These are phyloP conservation scores for Mustela nigripes DNA, from an alignment of 2,113 vertebrate species.

Conservation along the genomic window DNA sequence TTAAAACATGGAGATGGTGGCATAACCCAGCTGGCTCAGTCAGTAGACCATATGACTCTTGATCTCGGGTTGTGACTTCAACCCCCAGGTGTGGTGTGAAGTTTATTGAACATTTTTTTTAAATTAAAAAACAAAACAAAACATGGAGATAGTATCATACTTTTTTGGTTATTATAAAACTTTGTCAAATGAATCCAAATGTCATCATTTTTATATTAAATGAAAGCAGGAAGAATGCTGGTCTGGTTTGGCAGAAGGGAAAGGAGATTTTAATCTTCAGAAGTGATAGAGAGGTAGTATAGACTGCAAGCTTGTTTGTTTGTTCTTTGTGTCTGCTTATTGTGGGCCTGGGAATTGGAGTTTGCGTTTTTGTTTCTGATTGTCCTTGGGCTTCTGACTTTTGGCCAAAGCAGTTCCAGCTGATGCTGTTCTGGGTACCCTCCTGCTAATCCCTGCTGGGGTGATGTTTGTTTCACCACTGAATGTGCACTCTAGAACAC, in stretches of 20 bases:
- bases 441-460: not conserved
- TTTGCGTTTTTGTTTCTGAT: not conserved
- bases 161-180: not conserved
- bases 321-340: not conserved
- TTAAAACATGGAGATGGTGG: not conserved
- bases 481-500: not conserved
- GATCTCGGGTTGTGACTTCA: not conserved
- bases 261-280: not conserved
- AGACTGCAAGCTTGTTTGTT: not conserved
- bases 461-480: not conserved
- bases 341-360: not conserved
- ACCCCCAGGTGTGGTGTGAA: not conserved
- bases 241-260: not conserved
- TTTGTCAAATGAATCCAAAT: not conserved
- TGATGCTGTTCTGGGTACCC: not conserved
- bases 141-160: not conserved
- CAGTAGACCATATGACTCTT: not conserved
- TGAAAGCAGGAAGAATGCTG: not conserved
- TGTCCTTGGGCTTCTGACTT: not conserved
- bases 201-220: not conserved
- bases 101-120: not conserved
- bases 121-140: not conserved
- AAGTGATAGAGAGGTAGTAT: not conserved
- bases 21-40: not conserved
- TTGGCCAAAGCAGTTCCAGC: not conserved